Percentiles rank a stretch among this genome's conserved stretches.
These are phyloP conservation scores for Plecotus auritus DNA, from an alignment of 2,113 vertebrate genomes.

Conservation along the genomic window DNA sequence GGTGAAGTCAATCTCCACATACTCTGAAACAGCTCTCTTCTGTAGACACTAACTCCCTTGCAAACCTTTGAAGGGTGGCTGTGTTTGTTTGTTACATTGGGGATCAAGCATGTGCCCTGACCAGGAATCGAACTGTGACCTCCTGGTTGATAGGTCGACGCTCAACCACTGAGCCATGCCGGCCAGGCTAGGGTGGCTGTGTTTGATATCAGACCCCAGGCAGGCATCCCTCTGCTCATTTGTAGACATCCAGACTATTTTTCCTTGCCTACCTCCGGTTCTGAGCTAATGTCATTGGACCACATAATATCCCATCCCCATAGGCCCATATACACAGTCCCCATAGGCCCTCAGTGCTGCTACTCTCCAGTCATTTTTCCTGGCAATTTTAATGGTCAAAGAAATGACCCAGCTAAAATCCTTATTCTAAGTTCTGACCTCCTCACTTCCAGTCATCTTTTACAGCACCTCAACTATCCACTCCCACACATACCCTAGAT, in stretches of 20 bases:
- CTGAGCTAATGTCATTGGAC: too few species aligned
- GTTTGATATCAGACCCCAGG: not conserved
- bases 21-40: not conserved
- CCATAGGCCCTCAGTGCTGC: too few species aligned
- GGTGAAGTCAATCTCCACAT: not conserved
- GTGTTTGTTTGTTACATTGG: not conserved
- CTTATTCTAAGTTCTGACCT: not conserved
- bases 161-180: too few species aligned
- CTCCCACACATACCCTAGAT: not conserved
- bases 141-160: too few species aligned
- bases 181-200: not conserved
- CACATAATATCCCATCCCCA: not conserved
- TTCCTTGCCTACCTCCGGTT: not conserved
- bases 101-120: too few species aligned
- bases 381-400: not conserved
- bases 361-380: not conserved
- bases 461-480: not conserved
- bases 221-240: not conserved
- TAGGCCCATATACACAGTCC: not conserved
- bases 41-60: not conserved
- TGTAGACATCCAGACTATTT: not conserved
- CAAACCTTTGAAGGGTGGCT: not conserved
- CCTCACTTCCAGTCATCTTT: not conserved
- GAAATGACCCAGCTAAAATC: not conserved
- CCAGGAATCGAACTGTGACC: too few species aligned